Conservation (phyloP, 1,140 invertebrate species). For the Augochlora pura region DNA sequence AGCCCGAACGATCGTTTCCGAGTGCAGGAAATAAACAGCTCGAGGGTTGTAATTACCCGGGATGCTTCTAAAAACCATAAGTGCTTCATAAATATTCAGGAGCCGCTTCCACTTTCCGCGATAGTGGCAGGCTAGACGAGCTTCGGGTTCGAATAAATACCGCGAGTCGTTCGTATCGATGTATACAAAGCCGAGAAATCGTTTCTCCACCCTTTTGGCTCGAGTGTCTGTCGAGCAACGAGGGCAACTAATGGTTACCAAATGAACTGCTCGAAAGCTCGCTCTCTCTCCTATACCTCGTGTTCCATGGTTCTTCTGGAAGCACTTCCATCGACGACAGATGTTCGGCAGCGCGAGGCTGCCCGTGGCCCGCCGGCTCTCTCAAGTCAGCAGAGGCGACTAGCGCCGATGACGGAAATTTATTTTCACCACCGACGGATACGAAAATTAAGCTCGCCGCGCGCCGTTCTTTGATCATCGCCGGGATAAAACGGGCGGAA, state of each 20-base stretch:
- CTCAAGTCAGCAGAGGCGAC: slow-evolving; percentile 5
- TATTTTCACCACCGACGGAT: slow-evolving; percentile 15
- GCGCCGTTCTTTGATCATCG: neutral
- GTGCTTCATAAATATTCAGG: neutral
- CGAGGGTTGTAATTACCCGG: neutral
- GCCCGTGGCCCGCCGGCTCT: too few relatives aligned
- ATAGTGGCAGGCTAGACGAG: neutral
- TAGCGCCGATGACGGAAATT: slow-evolving; percentile 16
- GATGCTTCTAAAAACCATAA: neutral
- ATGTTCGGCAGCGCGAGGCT: slow-evolving; percentile 54
- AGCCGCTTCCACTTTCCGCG: neutral
- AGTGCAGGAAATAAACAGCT: neutral
- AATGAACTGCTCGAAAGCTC: slow-evolving; percentile 56
- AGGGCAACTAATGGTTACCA: slow-evolving; percentile 35
- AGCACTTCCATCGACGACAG: slow-evolving; percentile 59
- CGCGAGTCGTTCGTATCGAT: neutral
- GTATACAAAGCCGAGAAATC: neutral
- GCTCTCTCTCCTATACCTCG: slow-evolving; percentile 41
- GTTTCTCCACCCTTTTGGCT: slow-evolving; percentile 20
- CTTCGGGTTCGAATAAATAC: neutral
- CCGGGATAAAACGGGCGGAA: neutral
- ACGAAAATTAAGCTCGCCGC: too few relatives aligned
- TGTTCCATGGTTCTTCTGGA: slow-evolving; percentile 45
- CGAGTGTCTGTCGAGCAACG: slow-evolving; percentile 24
- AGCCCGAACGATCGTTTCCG: too few relatives aligned